phyloP scores from a whole-genome alignment of 2,888 invertebrate genomes.

The Cataglyphis cursor region DNA sequence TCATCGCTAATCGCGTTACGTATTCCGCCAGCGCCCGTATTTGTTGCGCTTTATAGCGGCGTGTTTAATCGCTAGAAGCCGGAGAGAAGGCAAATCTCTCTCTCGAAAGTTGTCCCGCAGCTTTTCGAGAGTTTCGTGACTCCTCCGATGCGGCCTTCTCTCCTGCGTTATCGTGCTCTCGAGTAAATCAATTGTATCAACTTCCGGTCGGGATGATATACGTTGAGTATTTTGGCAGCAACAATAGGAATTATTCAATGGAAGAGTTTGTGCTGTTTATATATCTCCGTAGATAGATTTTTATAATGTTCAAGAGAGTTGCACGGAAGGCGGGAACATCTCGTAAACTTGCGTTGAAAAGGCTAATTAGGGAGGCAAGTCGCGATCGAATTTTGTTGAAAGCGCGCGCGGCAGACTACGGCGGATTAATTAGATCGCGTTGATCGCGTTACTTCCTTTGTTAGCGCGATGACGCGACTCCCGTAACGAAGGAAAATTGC shows the following conservation, averaged over 20 bases:
- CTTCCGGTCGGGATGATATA: not conserved
- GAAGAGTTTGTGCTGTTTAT: constrained; percentile 9
- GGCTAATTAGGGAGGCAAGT: constrained; percentile 42
- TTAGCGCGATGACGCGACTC: constrained; percentile 47
- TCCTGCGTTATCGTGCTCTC: not conserved
- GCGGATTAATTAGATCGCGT: constrained; percentile 49
- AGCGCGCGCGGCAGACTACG: constrained; percentile 41
- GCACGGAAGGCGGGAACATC: not conserved
- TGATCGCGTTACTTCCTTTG: constrained; percentile 52
- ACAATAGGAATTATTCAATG: not conserved
- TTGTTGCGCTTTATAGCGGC: constrained; percentile 33
- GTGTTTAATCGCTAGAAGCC: constrained; percentile 36
- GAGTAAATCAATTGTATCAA: constrained; percentile 9
- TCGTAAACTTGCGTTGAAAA: constrained; percentile 37
- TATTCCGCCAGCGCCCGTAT: not conserved
- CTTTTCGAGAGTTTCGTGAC: constrained; percentile 21
- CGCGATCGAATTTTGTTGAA: constrained; percentile 52
- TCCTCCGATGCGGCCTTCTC: constrained; percentile 8
- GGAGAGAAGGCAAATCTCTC: not conserved
- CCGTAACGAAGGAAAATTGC: constrained; percentile 49
- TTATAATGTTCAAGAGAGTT: not conserved
- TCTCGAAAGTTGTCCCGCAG: constrained; percentile 17
- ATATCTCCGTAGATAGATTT: not conserved
- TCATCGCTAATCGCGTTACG: constrained; percentile 46
- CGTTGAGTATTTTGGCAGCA: not conserved